Base-by-base conservation (phyloP, 2,113 vertebrate species). In the Dipodomys spectabilis region DNA sequence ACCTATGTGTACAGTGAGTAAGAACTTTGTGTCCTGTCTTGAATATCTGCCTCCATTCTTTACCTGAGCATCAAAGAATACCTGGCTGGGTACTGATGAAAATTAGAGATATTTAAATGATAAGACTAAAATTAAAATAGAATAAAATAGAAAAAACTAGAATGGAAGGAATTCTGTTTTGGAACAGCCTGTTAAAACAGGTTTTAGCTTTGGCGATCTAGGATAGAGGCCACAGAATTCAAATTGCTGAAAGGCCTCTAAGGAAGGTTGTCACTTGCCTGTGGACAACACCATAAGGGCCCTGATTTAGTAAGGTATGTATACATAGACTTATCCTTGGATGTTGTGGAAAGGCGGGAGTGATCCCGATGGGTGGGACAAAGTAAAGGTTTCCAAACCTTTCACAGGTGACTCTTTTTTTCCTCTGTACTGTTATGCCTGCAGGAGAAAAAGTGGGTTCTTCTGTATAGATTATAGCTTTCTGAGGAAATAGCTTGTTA, bases 401-500 rank as follows among this genome's bases (percentile, higher is more conserved):
- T 77, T 86, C 32, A 30, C 67, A 80, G 20, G 18, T 87, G 39
- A 9, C 67, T 88, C 49, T 80, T 77, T 65, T 57, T 18, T 74
- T n/a, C n/a, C 7, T 80, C n/a, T 77, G 19, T 15, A 27, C 32
- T 72, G 9, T 30, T 83, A 0, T 64, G 39, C 32, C 7, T 11
- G 0, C n/a, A 22, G 68, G 77, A 22, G 65, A 1, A 65, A 74
- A 80, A 62, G 30, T 87, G 18, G 73, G 32, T 74, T 79, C 57
- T 91, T 96, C 44, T 86, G 0, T 12, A 27, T 83, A 84, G 57
- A 83, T 93, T 25, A 30, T 80, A 89, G 19, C 20, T 79, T 93
- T 90, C 82, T 84, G 49, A 80, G 45, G 88, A 89, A 74, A 39
- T 78, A 69, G 11, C 9, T 94, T 84, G 68, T 89, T 90, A 82